Base-by-base conservation (phyloP, 92 coral and sea anemone genomes). In the Virgularia gustaviana region DNA sequence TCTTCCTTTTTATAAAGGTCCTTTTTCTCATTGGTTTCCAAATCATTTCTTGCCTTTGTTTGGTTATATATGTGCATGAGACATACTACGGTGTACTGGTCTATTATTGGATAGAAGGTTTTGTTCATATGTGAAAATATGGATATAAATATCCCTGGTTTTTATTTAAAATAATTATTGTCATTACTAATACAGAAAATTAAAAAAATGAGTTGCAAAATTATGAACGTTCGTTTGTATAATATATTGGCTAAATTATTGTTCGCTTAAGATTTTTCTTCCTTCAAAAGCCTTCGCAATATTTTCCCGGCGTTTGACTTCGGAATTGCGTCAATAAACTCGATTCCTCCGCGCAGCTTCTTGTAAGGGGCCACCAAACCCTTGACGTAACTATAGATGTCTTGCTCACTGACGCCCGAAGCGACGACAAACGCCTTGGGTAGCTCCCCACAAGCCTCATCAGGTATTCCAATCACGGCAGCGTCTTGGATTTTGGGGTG, bases 391-490 rank as follows among this genome's bases (percentile, higher is more conserved):
- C 81, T 71, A 22, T 37, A 38, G 2, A 90, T 62, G 56, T 85
- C 88, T 43, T 85, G 76, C 57, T 74, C 66, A 11, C 80, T 79
- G 31, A 90, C 73, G 1, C 78, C 83, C 9, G 87, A 87, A 12
- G 75, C 70, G 2, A 90, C 94, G 27, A 90, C 88, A 32, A 87
- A 90, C 12, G 90, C 96, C 63, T 77, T 90, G 30, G 96, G 96
- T 16, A 90, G 57, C 75, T 87, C 96, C 6, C 91, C 89, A 6
- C 79, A 87, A 55, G 70, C 86, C n/a, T 35, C 79, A 65, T 87
- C 85, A 25, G 96, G 89, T 19, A 87, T 59, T 9, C 92, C 92
- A 27, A 87, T 71, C 22, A 90, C 92, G 13, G 89, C 96, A 9
- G 86, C 96, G 59, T 89, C 96, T 19, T 66, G 72, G 25, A 89